Evolutionary conservation across 2,113 vertebrate genomes (phyloP), one percentile per base, ranked within the genome.

Genomic region (Nerophis lumbriciformis): DNA sequence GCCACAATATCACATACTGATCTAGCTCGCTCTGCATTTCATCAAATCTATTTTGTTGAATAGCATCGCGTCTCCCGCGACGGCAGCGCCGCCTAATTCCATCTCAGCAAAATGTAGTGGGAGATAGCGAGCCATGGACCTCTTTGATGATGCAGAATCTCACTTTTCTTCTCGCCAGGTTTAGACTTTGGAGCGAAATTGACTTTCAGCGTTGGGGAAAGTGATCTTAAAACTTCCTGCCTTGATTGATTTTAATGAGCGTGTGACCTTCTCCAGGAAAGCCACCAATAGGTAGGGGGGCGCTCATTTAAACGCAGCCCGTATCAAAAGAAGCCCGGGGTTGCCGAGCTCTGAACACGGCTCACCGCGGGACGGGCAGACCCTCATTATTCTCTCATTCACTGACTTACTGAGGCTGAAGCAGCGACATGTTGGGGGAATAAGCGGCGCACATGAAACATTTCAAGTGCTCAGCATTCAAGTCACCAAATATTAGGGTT

Each of bases 401-500:
- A 57, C 61, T 14, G 71, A 79, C 71, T 81, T 60, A 42, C 67
- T 59, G 50, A 74, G 64, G 62, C 66, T 71, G 75, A 57, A 64
- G 66, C 71, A 55, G 57, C 59, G 65, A 79, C 37, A 50, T 47
- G 1, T 28, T 39, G 50, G 56, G 58, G 68, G 65, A 66, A 67
- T 11, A 52, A 51, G 49, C 48, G 5, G 58, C 1, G 58, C 21
- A 50, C 48, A 61, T 49, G 54, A 73, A 57, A 71, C 68, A 70
- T 71, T 84, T 81, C 59, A 80, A 79, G 77, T 73, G 50, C 84
- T 86, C 86, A 80, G 67, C 74, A 83, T 87, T 88, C 82, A 6
- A 76, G 78, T 85, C 82, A 84, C 71, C 77, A 77, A 80, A 58
- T 74, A 71, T 77, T 51, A 69, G 39, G 62, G 68, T 65, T 86